These are phyloP conservation scores for Morelia viridis DNA, from an alignment of 2,797 vertebrate species.

Conservation along the genomic window DNA sequence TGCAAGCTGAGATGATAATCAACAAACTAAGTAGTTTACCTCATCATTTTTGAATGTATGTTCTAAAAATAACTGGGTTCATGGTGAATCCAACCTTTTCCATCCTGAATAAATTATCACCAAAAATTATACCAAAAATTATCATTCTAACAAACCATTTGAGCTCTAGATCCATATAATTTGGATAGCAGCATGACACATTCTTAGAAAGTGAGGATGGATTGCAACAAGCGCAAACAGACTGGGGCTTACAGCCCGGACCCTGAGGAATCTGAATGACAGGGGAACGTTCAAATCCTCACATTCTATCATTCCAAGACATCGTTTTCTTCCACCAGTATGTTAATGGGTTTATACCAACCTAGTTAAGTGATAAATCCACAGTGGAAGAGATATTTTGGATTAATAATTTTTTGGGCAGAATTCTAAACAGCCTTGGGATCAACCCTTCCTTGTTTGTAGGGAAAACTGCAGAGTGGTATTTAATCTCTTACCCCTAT, in stretches of 20 bases:
- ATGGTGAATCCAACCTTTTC: neutral
- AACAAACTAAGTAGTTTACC: constrained; percentile 19
- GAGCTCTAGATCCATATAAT: constrained; percentile 16
- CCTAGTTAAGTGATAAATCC: neutral
- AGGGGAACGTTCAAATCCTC: neutral
- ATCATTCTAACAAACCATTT: constrained; percentile 12
- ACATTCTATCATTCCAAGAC: too few relatives aligned
- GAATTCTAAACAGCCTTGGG: neutral
- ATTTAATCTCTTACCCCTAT: too few relatives aligned
- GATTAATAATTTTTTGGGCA: neutral
- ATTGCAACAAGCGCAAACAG: neutral
- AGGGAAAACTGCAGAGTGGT: too few relatives aligned
- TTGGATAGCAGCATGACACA: constrained; percentile 24
- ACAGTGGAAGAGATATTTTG: neutral
- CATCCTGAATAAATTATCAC: neutral
- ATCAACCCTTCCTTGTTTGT: neutral
- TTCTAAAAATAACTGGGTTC: constrained; percentile 7
- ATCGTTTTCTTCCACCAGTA: too few relatives aligned
- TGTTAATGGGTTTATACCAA: too few relatives aligned
- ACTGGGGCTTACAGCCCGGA: neutral
- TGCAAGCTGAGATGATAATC: neutral
- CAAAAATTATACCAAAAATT: constrained; percentile 37
- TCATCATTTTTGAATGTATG: neutral
- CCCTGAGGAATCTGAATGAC: neutral
- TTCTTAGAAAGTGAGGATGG: neutral